A percentile compares a stretch with the other conserved stretches of the same genome.
Conservation (phyloP, 1,140 invertebrate genomes). For the Neodiprion pinetum region DNA sequence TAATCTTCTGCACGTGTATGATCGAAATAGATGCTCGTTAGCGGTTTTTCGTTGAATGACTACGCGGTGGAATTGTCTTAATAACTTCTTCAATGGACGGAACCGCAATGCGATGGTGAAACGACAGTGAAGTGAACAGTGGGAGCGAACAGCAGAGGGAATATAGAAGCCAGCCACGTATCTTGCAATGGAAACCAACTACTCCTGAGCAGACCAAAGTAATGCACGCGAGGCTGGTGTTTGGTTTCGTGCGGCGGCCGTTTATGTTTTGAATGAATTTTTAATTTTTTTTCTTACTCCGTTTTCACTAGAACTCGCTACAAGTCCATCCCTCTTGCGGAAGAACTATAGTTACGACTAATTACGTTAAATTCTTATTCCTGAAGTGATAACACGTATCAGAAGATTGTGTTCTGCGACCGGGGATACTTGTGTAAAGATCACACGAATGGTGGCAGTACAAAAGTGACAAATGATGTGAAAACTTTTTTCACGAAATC, state of each 20-base stretch:
- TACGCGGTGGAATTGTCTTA: not conserved
- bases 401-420: no score
- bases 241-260: not conserved
- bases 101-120: not conserved
- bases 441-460: no score
- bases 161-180: not conserved
- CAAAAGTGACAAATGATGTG: no score
- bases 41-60: not conserved
- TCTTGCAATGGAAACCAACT: slow-evolving; percentile 2
- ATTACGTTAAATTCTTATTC: not conserved
- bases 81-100: no score
- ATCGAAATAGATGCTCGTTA: not conserved
- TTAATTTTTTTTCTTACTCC: not conserved
- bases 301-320: no score
- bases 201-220: not conserved
- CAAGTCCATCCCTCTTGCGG: no score
- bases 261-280: not conserved
- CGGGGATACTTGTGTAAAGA: no score
- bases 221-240: not conserved
- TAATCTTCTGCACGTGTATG: slow-evolving; percentile 2
- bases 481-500: no score
- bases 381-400: no score
- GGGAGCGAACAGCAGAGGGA: not conserved
- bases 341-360: not conserved
- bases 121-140: not conserved